phyloP scores from a whole-genome alignment of 2,113 vertebrate species.

The Pangasianodon gigas region DNA sequence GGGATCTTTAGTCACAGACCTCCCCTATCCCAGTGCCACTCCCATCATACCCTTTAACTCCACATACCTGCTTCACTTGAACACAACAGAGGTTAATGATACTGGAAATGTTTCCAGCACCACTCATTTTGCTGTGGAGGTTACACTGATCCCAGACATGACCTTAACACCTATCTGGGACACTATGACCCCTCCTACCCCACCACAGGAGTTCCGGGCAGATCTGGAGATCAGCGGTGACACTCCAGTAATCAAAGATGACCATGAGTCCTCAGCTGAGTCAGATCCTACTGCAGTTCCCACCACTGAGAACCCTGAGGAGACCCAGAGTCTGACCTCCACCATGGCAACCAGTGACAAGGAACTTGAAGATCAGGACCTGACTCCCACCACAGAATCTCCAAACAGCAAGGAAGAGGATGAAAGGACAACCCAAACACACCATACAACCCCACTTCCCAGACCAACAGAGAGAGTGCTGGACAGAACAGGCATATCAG shows the following conservation, averaged over 20 bases:
- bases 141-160: slow-evolving; percentile 61
- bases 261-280: slow-evolving; percentile 31
- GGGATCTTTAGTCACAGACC: not conserved
- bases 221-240: slow-evolving; percentile 64
- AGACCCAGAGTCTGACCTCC: not conserved
- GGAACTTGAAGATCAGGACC: slow-evolving; percentile 27
- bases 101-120: slow-evolving; percentile 12
- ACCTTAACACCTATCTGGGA: slow-evolving; percentile 55
- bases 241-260: slow-evolving; percentile 40
- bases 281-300: slow-evolving; percentile 29
- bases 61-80: slow-evolving; percentile 5
- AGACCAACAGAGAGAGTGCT: slow-evolving; percentile 68
- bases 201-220: slow-evolving; percentile 62
- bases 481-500: slow-evolving; percentile 55
- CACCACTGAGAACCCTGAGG: not conserved
- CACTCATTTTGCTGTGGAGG: slow-evolving; percentile 40
- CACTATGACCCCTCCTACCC: slow-evolving; percentile 38
- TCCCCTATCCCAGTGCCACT: slow-evolving; percentile 23
- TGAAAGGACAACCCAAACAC: slow-evolving; percentile 30
- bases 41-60: slow-evolving; percentile 18
- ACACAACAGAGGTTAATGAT: slow-evolving; percentile 38
- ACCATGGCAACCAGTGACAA: not conserved
- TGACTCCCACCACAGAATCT: slow-evolving; percentile 38
- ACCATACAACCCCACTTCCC: slow-evolving; percentile 49
- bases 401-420: slow-evolving; percentile 34